phyloP scores from a whole-genome alignment of 2,888 invertebrate species.

The Cecidostiba fungosa region DNA sequence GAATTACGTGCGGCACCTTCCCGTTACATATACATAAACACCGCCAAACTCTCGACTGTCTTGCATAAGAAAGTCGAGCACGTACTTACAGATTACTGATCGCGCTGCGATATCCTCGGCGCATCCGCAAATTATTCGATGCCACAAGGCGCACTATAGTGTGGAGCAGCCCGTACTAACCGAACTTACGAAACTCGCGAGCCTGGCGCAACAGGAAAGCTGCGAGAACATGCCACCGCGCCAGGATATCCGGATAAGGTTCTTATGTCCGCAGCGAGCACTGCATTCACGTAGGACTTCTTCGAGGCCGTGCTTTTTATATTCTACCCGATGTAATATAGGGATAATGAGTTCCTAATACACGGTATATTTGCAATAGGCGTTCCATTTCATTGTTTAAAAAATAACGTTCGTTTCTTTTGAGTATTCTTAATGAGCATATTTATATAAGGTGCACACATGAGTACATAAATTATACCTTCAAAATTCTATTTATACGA shows the following conservation, averaged over 20 bases:
- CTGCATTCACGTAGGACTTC: neutral
- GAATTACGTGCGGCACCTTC: neutral
- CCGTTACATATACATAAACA: neutral
- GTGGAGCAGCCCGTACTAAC: neutral
- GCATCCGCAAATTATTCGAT: constrained; percentile 35
- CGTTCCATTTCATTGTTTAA: neutral
- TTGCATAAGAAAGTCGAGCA: constrained; percentile 21
- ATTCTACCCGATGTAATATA: neutral
- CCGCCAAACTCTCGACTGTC: neutral
- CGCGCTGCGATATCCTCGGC: neutral
- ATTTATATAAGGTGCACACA: too few relatives aligned
- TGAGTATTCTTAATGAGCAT: too few relatives aligned
- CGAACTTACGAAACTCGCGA: neutral
- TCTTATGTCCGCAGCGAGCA: neutral
- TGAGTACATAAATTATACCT: neutral
- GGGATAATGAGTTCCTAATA: neutral
- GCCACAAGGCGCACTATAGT: constrained; percentile 12
- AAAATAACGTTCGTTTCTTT: too few relatives aligned
- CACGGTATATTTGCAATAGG: neutral
- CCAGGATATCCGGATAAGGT: constrained; percentile 26
- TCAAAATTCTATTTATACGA: neutral
- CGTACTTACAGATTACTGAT: constrained; percentile 2
- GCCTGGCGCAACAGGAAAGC: neutral
- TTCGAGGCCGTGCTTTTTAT: neutral
- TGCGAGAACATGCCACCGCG: neutral